phyloP scores from a whole-genome alignment of 2,888 invertebrate species.

The Drosophila quinaria region DNA sequence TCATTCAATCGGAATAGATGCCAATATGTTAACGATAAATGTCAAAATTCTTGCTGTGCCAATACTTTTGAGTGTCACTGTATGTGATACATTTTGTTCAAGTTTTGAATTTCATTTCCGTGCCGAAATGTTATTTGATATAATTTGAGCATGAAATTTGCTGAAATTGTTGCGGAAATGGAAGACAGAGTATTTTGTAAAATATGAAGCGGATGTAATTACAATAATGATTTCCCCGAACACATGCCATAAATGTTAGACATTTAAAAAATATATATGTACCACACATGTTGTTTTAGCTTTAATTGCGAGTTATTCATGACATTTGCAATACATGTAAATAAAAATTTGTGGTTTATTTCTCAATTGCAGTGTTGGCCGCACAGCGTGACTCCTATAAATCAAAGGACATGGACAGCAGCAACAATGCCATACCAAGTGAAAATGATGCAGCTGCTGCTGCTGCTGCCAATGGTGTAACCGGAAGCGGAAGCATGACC shows the following conservation, averaged over 20 bases:
- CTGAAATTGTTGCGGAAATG: slow-evolving; percentile 51
- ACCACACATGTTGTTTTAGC: slow-evolving; percentile 5
- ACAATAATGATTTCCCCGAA: slow-evolving; percentile 50
- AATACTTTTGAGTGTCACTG: too few species aligned
- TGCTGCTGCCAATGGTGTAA: slow-evolving; percentile 54
- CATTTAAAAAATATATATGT: slow-evolving; percentile 28
- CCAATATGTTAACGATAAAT: too few species aligned
- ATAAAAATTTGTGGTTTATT: neutral
- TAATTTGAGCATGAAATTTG: slow-evolving; percentile 20
- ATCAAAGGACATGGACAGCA: slow-evolving; percentile 82
- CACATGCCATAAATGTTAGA: slow-evolving; percentile 12
- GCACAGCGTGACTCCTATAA: slow-evolving; percentile 85
- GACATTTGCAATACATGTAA: slow-evolving; percentile 9
- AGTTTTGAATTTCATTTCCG: slow-evolving; percentile 34
- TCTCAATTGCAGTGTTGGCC: slow-evolving; percentile 74
- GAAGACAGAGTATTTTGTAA: slow-evolving; percentile 21
- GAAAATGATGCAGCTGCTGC: slow-evolving; percentile 47
- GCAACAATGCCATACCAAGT: slow-evolving; percentile 79
- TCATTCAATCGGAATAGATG: too few species aligned
- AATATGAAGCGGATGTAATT: slow-evolving; percentile 52
- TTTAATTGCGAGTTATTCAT: slow-evolving; percentile 7
- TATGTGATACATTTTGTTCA: neutral
- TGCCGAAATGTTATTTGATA: slow-evolving; percentile 14
- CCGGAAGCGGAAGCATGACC: slow-evolving; percentile 64
- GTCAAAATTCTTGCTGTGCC: too few species aligned